A percentile compares a stretch with the other conserved stretches of the same genome.
Conservation (phyloP, 2,797 vertebrate species). For the Megaceryle alcyon region DNA sequence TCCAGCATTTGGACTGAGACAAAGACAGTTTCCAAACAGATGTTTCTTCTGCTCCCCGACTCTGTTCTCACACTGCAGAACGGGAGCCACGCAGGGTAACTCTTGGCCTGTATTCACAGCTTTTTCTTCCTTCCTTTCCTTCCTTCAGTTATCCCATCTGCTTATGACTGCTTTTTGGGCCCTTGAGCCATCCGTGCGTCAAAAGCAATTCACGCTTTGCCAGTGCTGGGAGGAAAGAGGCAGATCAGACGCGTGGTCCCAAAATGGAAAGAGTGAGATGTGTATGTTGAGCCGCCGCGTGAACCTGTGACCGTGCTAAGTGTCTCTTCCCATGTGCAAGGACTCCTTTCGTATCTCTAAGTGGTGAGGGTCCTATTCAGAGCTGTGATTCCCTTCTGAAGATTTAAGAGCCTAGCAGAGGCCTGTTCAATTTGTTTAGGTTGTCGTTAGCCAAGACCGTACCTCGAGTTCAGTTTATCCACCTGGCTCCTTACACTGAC, state of each 20-base stretch:
- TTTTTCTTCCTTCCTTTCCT: background rate
- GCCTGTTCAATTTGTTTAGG: background rate
- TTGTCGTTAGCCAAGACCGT: background rate
- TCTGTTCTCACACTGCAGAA: background rate
- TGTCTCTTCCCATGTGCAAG: background rate
- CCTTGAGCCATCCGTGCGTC: conserved; percentile 17
- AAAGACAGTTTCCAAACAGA: background rate
- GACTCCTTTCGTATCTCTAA: background rate
- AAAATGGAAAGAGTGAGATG: background rate
- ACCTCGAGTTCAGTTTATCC: background rate
- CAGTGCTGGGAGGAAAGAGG: background rate
- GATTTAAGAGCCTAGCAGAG: background rate
- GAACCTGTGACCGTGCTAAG: background rate
- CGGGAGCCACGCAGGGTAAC: background rate
- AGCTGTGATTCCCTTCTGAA: background rate
- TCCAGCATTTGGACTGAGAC: background rate
- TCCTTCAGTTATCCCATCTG: conserved; percentile 29
- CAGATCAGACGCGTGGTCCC: background rate
- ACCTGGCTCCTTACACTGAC: background rate
- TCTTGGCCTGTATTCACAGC: background rate
- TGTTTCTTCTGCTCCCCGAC: conserved; percentile 3
- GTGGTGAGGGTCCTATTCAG: background rate
- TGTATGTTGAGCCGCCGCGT: rapidly evolving
- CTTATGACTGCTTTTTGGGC: background rate
- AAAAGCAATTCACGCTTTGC: conserved; percentile 10